Evolutionary conservation across 1,140 invertebrate species (phyloP), one percentile per base, ranked within the genome.

Genomic region (Cydia strobilella): DNA sequence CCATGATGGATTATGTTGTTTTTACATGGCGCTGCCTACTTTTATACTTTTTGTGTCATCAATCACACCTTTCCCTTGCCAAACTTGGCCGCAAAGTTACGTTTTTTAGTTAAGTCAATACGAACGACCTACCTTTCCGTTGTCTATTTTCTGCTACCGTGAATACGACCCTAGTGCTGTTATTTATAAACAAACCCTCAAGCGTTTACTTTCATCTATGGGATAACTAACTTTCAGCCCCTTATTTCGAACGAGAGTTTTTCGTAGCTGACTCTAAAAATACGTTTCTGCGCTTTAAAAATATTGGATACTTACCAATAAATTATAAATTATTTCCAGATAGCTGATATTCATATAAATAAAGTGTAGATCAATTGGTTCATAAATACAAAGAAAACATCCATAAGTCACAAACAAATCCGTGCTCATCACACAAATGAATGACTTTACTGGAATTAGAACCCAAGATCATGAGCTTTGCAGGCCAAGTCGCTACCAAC

Each of bases 111-210:
- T 12, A 20, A 27, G 15, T 65, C 6, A 18, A 6, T 5, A 51
- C 48, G n/a, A 45, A 45, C 9, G 25, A 3, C 1, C 4, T n/a
- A n/a, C n/a, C 27, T 31, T 35, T 23, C 25, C 15, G 25, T 35
- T 31, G 13, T 35, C 59, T 15, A 63, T 63, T 31, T 65, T 65
- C 13, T 35, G 25, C 3, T 65, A 31, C 1, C 9, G 12, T 65
- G 25, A 65, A 35, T 27, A 65, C 63, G 63, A 9, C 12, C 63
- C 15, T 35, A 35, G 27, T n/a, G n/a, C 12, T 65, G 62, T 65
- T 65, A 25, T 65, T 31, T 65, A 65, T 65, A 65, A 65, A 65
- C 63, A 35, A 65, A 31, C 25, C 27, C 15, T n/a, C 25, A 65
- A n/a, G 15, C 25, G 4, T 65, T 65, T n/a, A 35, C 13, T 31